phyloP scores from a whole-genome alignment of 2,888 invertebrate species.

The Synergus umbraculus region DNA sequence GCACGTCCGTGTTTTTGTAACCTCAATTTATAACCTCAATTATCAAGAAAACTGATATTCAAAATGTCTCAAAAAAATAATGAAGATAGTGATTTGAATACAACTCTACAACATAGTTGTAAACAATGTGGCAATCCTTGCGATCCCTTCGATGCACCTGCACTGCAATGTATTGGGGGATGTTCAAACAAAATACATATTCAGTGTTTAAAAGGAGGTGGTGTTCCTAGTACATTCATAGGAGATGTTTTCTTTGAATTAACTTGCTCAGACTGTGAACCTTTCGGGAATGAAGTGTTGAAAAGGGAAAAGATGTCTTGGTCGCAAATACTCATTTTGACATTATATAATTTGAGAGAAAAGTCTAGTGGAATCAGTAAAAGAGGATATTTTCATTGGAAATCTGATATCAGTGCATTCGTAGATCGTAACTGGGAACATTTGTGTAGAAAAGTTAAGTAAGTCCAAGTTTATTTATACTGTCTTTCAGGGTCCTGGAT shows the following conservation, averaged over 20 bases:
- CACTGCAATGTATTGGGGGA: constrained; percentile 80
- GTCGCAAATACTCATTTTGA: constrained; percentile 86
- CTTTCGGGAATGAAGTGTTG: constrained; percentile 80
- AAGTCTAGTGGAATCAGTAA: constrained; percentile 87
- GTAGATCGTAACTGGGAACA: constrained; percentile 88
- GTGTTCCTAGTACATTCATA: constrained; percentile 84
- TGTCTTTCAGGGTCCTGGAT: no score
- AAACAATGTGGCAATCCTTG: constrained; percentile 81
- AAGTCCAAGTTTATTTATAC: constrained; percentile 68
- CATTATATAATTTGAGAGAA: constrained; percentile 87
- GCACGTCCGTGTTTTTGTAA: no score
- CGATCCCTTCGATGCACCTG: constrained; percentile 80
- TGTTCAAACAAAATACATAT: constrained; percentile 83
- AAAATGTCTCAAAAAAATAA: constrained; percentile 25
- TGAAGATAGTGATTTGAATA: neutral
- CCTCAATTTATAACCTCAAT: no score
- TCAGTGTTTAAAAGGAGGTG: constrained; percentile 82
- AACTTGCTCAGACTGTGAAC: constrained; percentile 84
- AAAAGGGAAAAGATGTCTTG: constrained; percentile 85
- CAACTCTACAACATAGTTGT: constrained; percentile 73
- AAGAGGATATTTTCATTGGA: constrained; percentile 91
- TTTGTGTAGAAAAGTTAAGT: constrained; percentile 85
- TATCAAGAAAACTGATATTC: neutral
- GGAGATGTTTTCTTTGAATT: constrained; percentile 89
- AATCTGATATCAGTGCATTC: constrained; percentile 88